Base-by-base conservation (phyloP, 2,797 vertebrate species). In the Sebastes hopkinsi region DNA sequence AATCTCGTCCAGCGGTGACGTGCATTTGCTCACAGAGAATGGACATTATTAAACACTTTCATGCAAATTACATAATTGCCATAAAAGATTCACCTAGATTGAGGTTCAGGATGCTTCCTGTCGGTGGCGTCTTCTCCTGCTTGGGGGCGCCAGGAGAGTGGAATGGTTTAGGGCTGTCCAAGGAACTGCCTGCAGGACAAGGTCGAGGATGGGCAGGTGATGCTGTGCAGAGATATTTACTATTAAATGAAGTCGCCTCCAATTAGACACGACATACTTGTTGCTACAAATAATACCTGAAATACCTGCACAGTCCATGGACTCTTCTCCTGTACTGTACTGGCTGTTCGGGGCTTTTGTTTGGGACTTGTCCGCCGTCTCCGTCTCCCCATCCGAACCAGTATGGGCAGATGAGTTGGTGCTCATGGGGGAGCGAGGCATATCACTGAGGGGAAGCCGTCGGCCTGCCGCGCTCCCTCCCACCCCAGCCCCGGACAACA, bases 41-140 rank as follows among this genome's bases (percentile, higher is more conserved):
- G 3, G 22, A 68, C n/a, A 61, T 59, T 46, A 20, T 67, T 29
- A 6, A 60, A 61, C 3, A n/a, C 14, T 23, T 67, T 18, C 8
- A 75, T 34, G 27, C 3, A 14, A 52, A 23, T 56, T 12, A 54
- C 16, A 34, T 32, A 10, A 46, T 58, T 52, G 4, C 1, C 8
- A 30, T 36, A 9, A 80, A 54, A 55, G 2, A 92, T 93, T 97
- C 91, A 99, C 98, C 98, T 84, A 99, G 95, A 91, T 99, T 99
- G 38, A 99, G 97, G 90, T 99, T 99, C 82, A 99, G 95, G 90
- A 99, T 99, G 95, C 98, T 98, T 85, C 97, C 97, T 0, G 97
- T 97, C 67, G 95, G 94, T 46, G 96, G 89, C 0, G 96, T 93
- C 88, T 97, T 97, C 84, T 99, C 98, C 81, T 95, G 96, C 90